phyloP scores from a whole-genome alignment of 1,140 invertebrate species.

The Eueides isabella region DNA sequence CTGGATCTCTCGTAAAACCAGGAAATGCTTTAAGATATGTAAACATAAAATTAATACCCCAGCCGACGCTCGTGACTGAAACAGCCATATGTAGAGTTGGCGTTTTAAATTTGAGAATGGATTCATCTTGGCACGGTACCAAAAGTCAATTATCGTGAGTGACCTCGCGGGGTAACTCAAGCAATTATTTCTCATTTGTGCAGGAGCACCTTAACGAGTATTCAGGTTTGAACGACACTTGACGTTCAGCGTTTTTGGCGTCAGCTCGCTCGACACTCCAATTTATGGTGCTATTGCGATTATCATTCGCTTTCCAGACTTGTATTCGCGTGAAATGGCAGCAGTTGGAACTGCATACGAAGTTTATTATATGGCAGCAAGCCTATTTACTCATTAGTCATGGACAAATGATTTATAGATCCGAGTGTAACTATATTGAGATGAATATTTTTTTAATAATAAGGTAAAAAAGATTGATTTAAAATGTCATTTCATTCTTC shows the following conservation, averaged over 20 bases:
- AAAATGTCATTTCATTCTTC: no score
- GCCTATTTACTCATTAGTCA: background rate
- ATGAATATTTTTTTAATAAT: background rate
- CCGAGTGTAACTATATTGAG: background rate
- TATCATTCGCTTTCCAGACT: background rate
- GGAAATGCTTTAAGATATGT: background rate
- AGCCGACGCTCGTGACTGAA: background rate
- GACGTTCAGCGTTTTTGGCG: constrained; percentile 59
- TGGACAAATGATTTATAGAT: background rate
- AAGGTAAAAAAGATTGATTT: no score
- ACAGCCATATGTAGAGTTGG: constrained; percentile 21
- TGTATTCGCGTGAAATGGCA: constrained; percentile 9
- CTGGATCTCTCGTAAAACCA: no score
- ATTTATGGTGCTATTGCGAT: constrained; percentile 47
- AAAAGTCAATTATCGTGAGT: constrained; percentile 72
- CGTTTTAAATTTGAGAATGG: constrained; percentile 25
- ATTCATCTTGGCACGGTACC: constrained; percentile 61
- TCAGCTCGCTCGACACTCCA: constrained; percentile 48
- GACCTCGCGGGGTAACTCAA: constrained; percentile 43
- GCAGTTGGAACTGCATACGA: background rate
- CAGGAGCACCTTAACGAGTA: constrained; percentile 68
- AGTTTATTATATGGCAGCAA: background rate
- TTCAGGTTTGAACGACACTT: constrained; percentile 61
- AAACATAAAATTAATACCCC: background rate
- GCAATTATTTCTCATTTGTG: constrained; percentile 66